phyloP scores from a whole-genome alignment of 2,888 invertebrate genomes.

The Hipparchia sbordonii region DNA sequence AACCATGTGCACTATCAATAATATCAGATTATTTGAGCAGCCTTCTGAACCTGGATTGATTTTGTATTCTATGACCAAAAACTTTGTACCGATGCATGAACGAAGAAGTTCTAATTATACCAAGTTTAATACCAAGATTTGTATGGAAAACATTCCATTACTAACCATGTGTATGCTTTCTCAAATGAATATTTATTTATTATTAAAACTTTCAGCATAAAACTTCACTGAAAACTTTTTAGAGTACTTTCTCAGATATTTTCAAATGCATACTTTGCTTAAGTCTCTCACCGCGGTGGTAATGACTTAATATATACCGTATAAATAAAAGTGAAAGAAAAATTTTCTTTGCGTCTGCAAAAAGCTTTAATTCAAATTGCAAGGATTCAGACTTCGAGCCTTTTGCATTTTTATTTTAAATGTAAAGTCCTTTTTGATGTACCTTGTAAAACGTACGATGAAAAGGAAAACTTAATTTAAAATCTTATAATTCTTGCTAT shows the following conservation, averaged over 20 bases:
- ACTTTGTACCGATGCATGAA: too few species aligned
- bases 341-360: conserved; percentile 7
- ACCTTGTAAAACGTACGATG: not conserved
- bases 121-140: too few species aligned
- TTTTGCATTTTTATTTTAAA: conserved; percentile 7
- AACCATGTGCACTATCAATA: too few species aligned
- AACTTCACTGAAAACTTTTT: not conserved
- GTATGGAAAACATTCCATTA: too few species aligned
- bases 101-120: too few species aligned
- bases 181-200: not conserved
- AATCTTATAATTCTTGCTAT: not conserved
- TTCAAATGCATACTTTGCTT: conserved; percentile 1
- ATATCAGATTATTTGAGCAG: too few species aligned
- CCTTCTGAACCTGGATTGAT: too few species aligned
- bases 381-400: conserved; percentile 1
- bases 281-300: conserved; percentile 1
- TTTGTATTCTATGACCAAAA: too few species aligned
- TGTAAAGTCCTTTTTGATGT: conserved; percentile 1
- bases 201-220: not conserved
- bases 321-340: conserved; percentile 13
- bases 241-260: not conserved
- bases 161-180: too few species aligned
- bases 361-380: conserved; percentile 11
- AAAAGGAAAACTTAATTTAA: not conserved
- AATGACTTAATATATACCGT: conserved; percentile 7